Percentiles rank a stretch among this genome's conserved stretches.
Evolutionary conservation across 2,113 vertebrate genomes (phyloP).

Genomic region (Sminthopsis crassicaudata): DNA sequence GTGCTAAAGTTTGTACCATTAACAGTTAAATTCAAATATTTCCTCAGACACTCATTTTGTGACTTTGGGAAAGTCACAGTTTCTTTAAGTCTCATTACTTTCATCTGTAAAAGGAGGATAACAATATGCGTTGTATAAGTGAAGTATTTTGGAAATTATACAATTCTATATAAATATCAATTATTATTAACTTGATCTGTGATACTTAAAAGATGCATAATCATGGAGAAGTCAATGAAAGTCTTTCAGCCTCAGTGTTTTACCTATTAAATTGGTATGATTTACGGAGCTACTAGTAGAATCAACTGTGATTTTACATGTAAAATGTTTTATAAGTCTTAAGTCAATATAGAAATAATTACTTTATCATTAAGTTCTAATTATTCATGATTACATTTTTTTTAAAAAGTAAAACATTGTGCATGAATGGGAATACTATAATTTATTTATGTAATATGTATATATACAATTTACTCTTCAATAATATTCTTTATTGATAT

Average conservation of each 20-base stretch:
- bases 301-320: background rate
- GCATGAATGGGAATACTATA: background rate
- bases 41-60: background rate
- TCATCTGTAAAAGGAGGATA: background rate
- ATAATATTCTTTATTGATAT: too few species aligned
- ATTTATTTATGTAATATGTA: too few species aligned
- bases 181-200: background rate
- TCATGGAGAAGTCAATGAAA: background rate
- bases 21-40: background rate
- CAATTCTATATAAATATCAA: background rate
- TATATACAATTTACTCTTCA: too few species aligned
- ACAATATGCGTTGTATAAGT: background rate
- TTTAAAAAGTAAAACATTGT: background rate
- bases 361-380: background rate
- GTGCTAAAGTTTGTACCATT: background rate
- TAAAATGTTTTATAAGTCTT: background rate
- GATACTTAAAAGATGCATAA: background rate
- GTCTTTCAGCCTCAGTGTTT: background rate
- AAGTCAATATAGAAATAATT: background rate
- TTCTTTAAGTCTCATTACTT: background rate
- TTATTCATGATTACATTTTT: background rate
- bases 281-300: background rate
- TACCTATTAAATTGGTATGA: background rate
- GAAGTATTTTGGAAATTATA: background rate
- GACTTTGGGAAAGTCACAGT: background rate